Evolutionary conservation across 2,113 vertebrate species (phyloP).

Genomic region (Pagrus major): DNA sequence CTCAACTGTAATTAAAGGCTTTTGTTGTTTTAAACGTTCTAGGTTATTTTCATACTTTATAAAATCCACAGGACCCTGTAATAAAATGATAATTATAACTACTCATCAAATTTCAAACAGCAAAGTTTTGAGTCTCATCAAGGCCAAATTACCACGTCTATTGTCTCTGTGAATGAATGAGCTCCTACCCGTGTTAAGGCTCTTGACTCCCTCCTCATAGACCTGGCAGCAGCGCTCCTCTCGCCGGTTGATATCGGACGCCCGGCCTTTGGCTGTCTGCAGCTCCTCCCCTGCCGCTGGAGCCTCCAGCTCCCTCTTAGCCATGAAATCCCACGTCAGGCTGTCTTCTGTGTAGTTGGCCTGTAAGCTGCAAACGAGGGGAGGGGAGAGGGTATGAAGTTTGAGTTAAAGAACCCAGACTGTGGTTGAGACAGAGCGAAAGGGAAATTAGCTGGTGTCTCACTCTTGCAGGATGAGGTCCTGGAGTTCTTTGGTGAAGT

Average conservation of each 20-base stretch:
- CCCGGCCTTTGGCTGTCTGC: constrained; percentile 83
- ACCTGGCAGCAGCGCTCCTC: constrained; percentile 91
- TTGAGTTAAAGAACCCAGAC: not conserved
- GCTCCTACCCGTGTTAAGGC: constrained; percentile 86
- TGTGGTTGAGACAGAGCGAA: not conserved
- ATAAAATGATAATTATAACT: too few relatives aligned
- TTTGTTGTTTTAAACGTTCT: too few relatives aligned
- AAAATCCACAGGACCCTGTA: too few relatives aligned
- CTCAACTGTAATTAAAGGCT: too few relatives aligned
- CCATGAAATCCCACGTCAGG: constrained; percentile 93
- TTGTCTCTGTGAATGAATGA: not conserved
- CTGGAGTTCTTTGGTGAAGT: constrained; percentile 93
- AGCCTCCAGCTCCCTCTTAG: constrained; percentile 88
- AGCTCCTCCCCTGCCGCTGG: constrained; percentile 70
- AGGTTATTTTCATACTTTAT: too few relatives aligned
- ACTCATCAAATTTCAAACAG: too few relatives aligned
- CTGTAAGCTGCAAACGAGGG: constrained; percentile 87
- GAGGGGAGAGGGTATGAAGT: not conserved
- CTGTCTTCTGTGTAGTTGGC: constrained; percentile 84
- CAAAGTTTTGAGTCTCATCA: too few relatives aligned
- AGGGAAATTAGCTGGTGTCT: constrained; percentile 66
- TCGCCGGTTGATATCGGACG: constrained; percentile 80
- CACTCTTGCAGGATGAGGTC: constrained; percentile 92
- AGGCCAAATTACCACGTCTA: not conserved
- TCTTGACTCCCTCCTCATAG: constrained; percentile 91